Base-by-base conservation (phyloP, 1,140 invertebrate species). In the Aphidius ervi region DNA sequence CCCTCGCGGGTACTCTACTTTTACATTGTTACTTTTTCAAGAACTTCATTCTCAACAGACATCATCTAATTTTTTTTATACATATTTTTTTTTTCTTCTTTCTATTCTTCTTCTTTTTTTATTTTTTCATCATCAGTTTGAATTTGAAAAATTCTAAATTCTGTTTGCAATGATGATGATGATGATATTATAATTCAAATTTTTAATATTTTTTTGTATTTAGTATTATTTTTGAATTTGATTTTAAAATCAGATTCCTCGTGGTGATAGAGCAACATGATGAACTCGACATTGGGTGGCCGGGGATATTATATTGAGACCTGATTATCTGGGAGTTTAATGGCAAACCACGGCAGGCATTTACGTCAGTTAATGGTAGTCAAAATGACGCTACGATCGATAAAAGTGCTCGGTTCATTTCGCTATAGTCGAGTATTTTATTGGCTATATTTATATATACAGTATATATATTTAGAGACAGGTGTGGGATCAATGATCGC, bases 291-390 rank as follows among this genome's bases (percentile, higher is more conserved):
- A 63, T 50, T 7, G 41, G 16, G 37, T 31, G 43, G 48, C 43
- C 20, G n/a, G 53, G 49, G 56, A 53, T 31, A 31, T 31, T 31
- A 31, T 31, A 31, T 31, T 31, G 23, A 31, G 23, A 42, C 40
- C 59, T 62, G 59, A 64, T 64, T 61, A 64, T 64, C 63, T 49
- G 5, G 20, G 16, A 48, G 48, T 49, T 61, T 61, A 52, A 64
- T 61, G 56, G 62, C n/a, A 50, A 46, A 61, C 59, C 58, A 45
- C 46, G 47, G 58, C 16, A 58, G 55, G 56, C 54, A 60, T 59
- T 63, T 47, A 54, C 48, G 59, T 41, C 16, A 56, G 56, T 61
- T 63, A 63, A 63, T 58, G 62, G 56, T 61, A 53, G 31, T 43
- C 39, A 16, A 39, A 55, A 43, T 31, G 46, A 40, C 40, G 31